These are phyloP conservation scores for Drosophila mimetica DNA, from an alignment of 2,888 invertebrate species.

Conservation along the genomic window DNA sequence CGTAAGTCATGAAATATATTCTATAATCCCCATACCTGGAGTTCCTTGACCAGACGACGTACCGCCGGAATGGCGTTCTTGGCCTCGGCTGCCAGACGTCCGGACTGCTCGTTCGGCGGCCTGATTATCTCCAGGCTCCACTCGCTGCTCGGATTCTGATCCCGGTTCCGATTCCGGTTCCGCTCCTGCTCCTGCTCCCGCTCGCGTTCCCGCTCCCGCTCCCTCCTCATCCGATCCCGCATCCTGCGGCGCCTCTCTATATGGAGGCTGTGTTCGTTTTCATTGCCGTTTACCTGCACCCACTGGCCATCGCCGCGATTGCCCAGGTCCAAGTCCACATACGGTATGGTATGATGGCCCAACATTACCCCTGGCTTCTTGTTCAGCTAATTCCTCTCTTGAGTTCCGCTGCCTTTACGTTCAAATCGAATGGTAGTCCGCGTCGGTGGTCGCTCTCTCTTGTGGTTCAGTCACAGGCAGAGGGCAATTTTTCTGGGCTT, in stretches of 20 bases:
- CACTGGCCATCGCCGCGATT: conserved; percentile 28
- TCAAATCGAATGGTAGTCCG: no score
- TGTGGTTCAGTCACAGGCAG: background rate
- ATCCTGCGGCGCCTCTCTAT: background rate
- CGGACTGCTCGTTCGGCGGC: conserved; percentile 7
- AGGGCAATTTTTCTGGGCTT: conserved; percentile 4
- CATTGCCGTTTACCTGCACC: background rate
- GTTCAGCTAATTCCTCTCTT: background rate
- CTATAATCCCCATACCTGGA: background rate
- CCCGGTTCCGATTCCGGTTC: background rate
- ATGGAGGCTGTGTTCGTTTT: background rate
- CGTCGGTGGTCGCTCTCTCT: background rate
- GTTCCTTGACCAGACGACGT: conserved; percentile 20
- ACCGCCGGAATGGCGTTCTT: conserved; percentile 23
- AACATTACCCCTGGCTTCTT: background rate
- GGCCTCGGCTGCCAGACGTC: conserved; percentile 11
- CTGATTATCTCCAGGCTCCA: background rate
- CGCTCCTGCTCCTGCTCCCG: background rate
- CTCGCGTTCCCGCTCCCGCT: background rate
- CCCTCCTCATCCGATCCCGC: background rate
- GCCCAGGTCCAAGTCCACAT: conserved; percentile 13
- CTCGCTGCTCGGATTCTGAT: background rate
- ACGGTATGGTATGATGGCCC: background rate
- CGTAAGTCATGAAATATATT: no score
- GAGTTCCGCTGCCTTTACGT: no score